A percentile compares a stretch with the other conserved stretches of the same genome.
Evolutionary conservation across 2,797 vertebrate species (phyloP).

Genomic region (Phoebastria nigripes): DNA sequence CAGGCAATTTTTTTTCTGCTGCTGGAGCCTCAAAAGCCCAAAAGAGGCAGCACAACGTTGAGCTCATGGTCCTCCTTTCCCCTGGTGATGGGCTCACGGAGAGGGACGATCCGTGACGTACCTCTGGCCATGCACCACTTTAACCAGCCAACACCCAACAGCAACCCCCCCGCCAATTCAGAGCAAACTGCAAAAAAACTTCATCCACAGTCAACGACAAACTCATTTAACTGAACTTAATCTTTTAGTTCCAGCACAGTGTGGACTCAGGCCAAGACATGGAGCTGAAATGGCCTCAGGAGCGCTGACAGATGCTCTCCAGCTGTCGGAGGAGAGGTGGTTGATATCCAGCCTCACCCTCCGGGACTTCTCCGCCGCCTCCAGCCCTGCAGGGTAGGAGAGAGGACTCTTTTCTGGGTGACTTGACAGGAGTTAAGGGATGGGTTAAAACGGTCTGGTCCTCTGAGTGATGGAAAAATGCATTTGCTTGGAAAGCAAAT

Average conservation of each 20-base stretch:
- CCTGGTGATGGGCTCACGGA: not conserved
- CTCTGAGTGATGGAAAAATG: not conserved
- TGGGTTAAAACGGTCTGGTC: not conserved
- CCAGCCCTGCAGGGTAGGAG: not conserved
- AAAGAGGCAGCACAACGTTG: not conserved
- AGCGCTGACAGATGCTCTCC: not conserved
- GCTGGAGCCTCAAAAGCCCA: not conserved
- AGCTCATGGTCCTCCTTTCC: not conserved
- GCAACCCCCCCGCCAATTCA: not conserved
- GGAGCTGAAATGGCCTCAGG: not conserved
- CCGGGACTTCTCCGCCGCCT: accelerated
- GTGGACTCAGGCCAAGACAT: not conserved
- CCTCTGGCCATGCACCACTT: not conserved
- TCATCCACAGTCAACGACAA: not conserved
- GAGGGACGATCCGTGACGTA: not conserved
- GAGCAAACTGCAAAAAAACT: not conserved
- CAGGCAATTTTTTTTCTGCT: not conserved
- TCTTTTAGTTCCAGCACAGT: not conserved
- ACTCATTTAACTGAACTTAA: not conserved
- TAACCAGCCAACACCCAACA: not conserved
- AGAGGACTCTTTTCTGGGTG: not conserved
- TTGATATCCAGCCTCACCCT: not conserved
- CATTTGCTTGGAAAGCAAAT: not conserved
- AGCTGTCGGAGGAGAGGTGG: not conserved
- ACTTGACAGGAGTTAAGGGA: not conserved